Conservation (phyloP, 37 sponge, comb jelly and placozoan species). For the Agelas oroides region DNA sequence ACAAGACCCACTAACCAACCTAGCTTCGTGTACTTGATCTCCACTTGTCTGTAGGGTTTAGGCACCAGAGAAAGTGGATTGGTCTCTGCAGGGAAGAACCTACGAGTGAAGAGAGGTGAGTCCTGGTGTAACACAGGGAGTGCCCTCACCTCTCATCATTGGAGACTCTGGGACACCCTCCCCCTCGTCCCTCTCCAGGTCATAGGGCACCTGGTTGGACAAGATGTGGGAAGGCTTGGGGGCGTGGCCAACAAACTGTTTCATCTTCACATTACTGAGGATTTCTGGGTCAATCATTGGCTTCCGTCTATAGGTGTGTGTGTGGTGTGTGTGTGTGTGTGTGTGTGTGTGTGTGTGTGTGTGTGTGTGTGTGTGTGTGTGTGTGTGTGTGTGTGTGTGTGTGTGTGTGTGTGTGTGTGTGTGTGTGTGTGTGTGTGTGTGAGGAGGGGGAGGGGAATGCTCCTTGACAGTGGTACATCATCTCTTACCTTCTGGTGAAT, state of each 20-base stretch:
- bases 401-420: neutral
- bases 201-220: constrained; percentile 75
- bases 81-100: constrained; percentile 19
- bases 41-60: constrained; percentile 74
- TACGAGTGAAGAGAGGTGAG: neutral
- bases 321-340: neutral
- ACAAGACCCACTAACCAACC: constrained; percentile 53
- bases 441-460: too few relatives aligned
- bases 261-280: constrained; percentile 64
- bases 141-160: constrained; percentile 80
- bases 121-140: neutral
- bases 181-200: constrained; percentile 33
- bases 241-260: constrained; percentile 81
- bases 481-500: constrained; percentile 69
- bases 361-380: neutral
- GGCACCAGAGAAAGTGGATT: constrained; percentile 70
- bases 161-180: constrained; percentile 75
- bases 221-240: constrained; percentile 71
- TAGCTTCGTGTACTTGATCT: constrained; percentile 81
- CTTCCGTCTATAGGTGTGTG: constrained; percentile 19
- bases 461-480: too few relatives aligned
- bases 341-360: neutral
- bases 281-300: constrained; percentile 72
- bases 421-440: neutral
- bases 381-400: neutral